Evolutionary conservation across 2,888 invertebrate genomes (phyloP), one percentile per base, ranked within the genome.

Genomic region (Allophyes oxyacanthae): DNA sequence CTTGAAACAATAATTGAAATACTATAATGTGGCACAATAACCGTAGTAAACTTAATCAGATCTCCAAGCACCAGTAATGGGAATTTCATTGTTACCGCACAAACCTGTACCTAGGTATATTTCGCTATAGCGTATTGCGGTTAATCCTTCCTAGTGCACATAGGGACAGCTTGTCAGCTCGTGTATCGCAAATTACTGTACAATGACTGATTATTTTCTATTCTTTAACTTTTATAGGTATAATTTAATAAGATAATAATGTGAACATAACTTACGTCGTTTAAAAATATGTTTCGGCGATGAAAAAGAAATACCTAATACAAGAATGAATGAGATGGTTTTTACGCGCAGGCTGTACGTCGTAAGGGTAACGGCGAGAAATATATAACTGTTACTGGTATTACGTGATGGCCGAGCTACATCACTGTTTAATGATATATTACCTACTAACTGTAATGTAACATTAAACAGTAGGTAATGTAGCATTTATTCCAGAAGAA

Each of bases 361-460:
- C 38, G 63, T 64, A 58, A 64, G 58, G 46, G 52, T 58, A 58
- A 20, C 43, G 26, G 42, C 10, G 20, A 52, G 58, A 52, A 64
- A 64, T 63, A 64, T 58, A 64, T 64, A 46, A 42, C 58, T 14
- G 46, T 64, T 63, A 64, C 63, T 52, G 58, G 38, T 58, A 36
- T 58, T 64, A 64, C 64, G 64, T 64, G 64, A 48, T 64, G 52
- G 58, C 52, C 58, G 32, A 58, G 58, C 46, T 63, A 64, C 51
- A 63, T 63, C 51, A 64, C 64, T 64, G 32, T 64, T 61, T 62
- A 55, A 62, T 62, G 38, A 42, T 51, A 46, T 57, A 26, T 64
- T 63, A 45, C 63, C 46, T n/a, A 20, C 20, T 20, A 20, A 20
- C 20, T 20, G 20, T 20, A 20, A 20, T 20, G 4, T 3, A 20